Evolutionary conservation across 2,888 invertebrate genomes (phyloP).

Genomic region (Pteria penguin): DNA sequence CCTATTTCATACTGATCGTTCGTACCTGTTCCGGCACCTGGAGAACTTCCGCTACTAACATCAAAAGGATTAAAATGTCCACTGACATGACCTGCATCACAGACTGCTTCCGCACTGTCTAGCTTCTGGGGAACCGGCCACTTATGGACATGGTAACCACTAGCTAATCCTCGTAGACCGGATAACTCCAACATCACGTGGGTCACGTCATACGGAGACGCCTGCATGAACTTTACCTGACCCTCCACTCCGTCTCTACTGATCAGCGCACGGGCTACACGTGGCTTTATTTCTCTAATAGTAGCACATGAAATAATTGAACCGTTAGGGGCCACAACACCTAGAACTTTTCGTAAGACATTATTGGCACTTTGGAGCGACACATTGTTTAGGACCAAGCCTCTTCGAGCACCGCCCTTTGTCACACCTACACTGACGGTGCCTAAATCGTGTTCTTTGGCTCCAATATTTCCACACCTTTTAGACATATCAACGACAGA

Average conservation of each 20-base stretch:
- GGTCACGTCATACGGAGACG: constrained; percentile 88
- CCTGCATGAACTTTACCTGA: constrained; percentile 88
- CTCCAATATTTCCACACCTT: constrained; percentile 48
- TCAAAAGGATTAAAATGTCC: constrained; percentile 88
- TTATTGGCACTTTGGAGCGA: constrained; percentile 54
- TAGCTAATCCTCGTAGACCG: constrained; percentile 76
- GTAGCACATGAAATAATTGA: constrained; percentile 85
- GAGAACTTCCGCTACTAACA: constrained; percentile 79
- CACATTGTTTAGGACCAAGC: constrained; percentile 58
- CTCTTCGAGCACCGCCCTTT: constrained; percentile 37
- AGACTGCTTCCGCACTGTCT: constrained; percentile 59
- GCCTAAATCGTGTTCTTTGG: constrained; percentile 50
- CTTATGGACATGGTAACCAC: constrained; percentile 80
- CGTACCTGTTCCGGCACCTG: constrained; percentile 84
- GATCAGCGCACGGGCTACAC: constrained; percentile 66
- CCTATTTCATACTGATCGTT: constrained; percentile 95
- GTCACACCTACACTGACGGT: constrained; percentile 39
- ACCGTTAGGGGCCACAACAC: constrained; percentile 41
- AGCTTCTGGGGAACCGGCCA: constrained; percentile 79
- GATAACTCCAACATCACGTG: constrained; percentile 82
- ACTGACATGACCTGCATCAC: constrained; percentile 84
- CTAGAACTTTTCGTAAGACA: constrained; percentile 56
- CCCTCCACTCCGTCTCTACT: constrained; percentile 87
- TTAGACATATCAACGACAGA: constrained; percentile 24
- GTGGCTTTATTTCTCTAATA: constrained; percentile 81